These are phyloP conservation scores for Dolichoris vasculosae DNA, from an alignment of 1,140 invertebrate genomes.

Conservation along the genomic window DNA sequence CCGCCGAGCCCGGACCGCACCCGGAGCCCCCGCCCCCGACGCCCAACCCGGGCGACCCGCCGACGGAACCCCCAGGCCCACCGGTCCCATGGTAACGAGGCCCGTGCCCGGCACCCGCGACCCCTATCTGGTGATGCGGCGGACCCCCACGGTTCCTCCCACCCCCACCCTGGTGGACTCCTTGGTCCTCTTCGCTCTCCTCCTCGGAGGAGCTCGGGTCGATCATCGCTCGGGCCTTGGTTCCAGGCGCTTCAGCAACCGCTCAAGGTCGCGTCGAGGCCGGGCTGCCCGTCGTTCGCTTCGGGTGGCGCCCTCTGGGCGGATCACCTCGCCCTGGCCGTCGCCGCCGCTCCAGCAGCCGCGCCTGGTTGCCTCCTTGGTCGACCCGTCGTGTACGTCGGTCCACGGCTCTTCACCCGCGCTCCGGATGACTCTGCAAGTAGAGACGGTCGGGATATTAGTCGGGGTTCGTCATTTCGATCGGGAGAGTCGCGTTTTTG, in stretches of 20 bases:
- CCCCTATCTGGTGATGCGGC: conserved; percentile 63
- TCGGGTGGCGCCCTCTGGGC: not conserved
- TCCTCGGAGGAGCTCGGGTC: conserved; percentile 92
- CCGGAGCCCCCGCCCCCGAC: conserved; percentile 71
- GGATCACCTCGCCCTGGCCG: conserved; percentile 16
- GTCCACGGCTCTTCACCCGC: not conserved
- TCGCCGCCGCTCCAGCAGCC: not conserved
- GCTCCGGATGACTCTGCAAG: not conserved
- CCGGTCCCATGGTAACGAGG: conserved; percentile 56
- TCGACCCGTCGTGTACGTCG: conserved; percentile 13
- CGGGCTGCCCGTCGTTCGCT: not conserved
- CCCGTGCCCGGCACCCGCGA: conserved; percentile 58
- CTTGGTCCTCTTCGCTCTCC: conserved; percentile 89
- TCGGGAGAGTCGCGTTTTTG: too few species aligned
- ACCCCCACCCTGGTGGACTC: conserved; percentile 72
- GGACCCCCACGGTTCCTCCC: conserved; percentile 63
- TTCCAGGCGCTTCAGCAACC: not conserved
- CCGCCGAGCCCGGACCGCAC: conserved; percentile 56
- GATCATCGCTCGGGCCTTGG: conserved; percentile 78
- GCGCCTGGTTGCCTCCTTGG: conserved; percentile 4
- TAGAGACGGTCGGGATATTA: not conserved
- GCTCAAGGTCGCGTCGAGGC: not conserved
- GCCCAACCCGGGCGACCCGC: conserved; percentile 68
- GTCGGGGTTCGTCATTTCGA: too few species aligned
- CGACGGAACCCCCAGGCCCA: conserved; percentile 58